These are phyloP conservation scores for Leptodactylus fallax DNA, from an alignment of 2,797 vertebrate species.

Conservation along the genomic window DNA sequence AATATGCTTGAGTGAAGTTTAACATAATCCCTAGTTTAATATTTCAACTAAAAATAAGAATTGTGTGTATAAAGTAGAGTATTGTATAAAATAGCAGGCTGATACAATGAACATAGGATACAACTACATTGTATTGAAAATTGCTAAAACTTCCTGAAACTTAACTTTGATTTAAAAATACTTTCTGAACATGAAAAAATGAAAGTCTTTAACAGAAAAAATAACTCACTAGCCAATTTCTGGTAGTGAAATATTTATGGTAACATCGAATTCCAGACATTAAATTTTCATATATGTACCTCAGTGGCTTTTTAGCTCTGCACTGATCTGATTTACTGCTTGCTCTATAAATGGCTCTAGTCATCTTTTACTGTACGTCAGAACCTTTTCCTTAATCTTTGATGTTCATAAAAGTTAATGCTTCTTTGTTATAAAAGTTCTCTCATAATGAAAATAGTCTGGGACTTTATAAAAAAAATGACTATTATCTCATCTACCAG, in stretches of 20 bases:
- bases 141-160: neutral
- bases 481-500: slow-evolving; percentile 22
- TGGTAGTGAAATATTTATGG: slow-evolving; percentile 47
- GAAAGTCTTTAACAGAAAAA: slow-evolving; percentile 29
- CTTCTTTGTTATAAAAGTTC: slow-evolving; percentile 21
- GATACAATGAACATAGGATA: neutral
- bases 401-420: slow-evolving; percentile 39
- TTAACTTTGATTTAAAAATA: neutral
- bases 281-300: slow-evolving; percentile 32
- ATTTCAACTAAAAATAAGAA: slow-evolving; percentile 1
- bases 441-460: slow-evolving; percentile 13
- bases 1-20: neutral
- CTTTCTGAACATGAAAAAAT: neutral
- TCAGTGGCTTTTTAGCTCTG: slow-evolving; percentile 17
- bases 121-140: neutral
- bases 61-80: neutral
- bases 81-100: neutral
- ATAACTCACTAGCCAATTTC: slow-evolving; percentile 3
- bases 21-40: neutral
- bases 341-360: neutral
- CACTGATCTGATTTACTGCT: slow-evolving; percentile 25
- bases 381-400: slow-evolving; percentile 24
- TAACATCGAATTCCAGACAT: slow-evolving; percentile 9
- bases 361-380: slow-evolving; percentile 19
- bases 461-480: neutral